Base-by-base conservation (phyloP, 2,797 vertebrate species). In the Muscicapa comitata region DNA sequence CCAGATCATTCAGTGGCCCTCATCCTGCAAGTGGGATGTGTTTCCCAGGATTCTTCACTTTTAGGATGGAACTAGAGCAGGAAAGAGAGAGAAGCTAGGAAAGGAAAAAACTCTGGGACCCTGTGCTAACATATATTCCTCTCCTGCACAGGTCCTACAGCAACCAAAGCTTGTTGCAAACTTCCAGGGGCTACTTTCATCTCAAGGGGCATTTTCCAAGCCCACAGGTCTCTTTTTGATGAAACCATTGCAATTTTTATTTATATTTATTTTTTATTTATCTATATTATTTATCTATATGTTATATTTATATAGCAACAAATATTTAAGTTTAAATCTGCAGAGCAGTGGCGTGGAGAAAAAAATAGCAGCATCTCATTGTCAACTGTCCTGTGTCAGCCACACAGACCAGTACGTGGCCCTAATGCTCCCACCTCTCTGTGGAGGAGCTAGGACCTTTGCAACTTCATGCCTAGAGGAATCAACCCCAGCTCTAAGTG, bases 371-470 rank as follows among this genome's bases (percentile, higher is more conserved):
- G 3, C 23, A 55, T 66, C n/a, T 67, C 72, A 19, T 43, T 0
- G 0, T 63, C 71, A 76, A 26, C 29, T 82, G 38, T 68, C 13
- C 11, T 31, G 33, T 51, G n/a, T 17, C 40, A 77, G 33, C 33
- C 31, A 80, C 31, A 10, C 24, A n/a, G 65, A 70, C 4, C 31
- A 35, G 9, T 5, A 13, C 0, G 0, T 7, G 6, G 9, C 29
- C 20, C 7, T 47, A 37, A 31, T 45, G 23, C 6, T 87, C 26
- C 25, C 50, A 45, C 15, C 19, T 17, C 31, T 59, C 35, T 29
- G 23, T 55, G 42, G 17, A 40, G 13, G 13, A 74, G 12, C 16
- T 70, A 31, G 5, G 42, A 62, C 48, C 38, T 72, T 61, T 51
- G n/a, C 31, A 80, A 42, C 51, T 66, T 66, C 51, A 37, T 40